Percentiles rank a stretch among this genome's conserved stretches.
Evolutionary conservation across 2,113 vertebrate genomes (phyloP).

Genomic region (Ibidorhyncha struthersii): DNA sequence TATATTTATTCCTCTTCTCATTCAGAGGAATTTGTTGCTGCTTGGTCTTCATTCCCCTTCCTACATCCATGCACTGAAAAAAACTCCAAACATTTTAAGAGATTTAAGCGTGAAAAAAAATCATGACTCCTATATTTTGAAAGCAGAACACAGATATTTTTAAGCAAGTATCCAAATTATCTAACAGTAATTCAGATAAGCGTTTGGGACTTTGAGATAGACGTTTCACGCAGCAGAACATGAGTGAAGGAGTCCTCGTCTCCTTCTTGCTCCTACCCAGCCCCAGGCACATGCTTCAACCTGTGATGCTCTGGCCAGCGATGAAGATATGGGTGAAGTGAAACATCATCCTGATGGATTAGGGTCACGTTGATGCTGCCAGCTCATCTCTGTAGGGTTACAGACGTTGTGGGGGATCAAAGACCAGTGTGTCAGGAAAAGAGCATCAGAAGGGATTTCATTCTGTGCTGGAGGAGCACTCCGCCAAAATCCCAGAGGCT

Average conservation of each 20-base stretch:
- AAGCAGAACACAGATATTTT: not conserved
- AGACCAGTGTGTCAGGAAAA: not conserved
- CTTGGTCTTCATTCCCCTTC: not conserved
- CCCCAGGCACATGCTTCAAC: fast-evolving
- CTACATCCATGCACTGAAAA: not conserved
- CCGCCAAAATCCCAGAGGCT: not conserved
- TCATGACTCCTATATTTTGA: not conserved
- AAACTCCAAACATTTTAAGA: not conserved
- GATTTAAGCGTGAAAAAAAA: not conserved
- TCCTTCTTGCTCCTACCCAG: not conserved
- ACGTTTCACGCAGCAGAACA: not conserved
- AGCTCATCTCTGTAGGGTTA: not conserved
- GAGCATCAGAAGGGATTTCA: not conserved
- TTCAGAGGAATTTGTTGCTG: not conserved
- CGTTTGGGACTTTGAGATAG: not conserved
- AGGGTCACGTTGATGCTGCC: not conserved
- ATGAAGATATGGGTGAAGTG: fast-evolving
- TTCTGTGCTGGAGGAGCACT: not conserved
- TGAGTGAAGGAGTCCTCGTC: not conserved
- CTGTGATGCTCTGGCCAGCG: not conserved
- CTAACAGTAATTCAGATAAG: not conserved
- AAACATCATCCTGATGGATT: not conserved
- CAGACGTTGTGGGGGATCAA: not conserved
- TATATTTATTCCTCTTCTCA: not conserved
- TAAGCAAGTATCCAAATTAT: not conserved